Evolutionary conservation across 2,888 invertebrate species (phyloP), one percentile per base, ranked within the genome.

Genomic region (Patella ulyssiponensis): DNA sequence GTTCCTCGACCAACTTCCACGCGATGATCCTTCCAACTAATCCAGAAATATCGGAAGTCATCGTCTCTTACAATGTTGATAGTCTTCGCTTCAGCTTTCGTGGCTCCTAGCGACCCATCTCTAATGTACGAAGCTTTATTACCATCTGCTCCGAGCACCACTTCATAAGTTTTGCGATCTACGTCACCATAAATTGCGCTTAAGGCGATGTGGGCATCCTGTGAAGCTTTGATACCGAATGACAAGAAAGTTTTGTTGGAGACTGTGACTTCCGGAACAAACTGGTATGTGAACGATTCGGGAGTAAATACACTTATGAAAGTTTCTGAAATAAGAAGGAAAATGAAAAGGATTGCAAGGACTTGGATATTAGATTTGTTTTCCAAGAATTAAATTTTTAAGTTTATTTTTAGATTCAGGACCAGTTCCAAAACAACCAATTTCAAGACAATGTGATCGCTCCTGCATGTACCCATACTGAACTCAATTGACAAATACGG

Each of bases 281-380:
- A 87, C 76, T 88, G 88, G 81, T 90, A 90, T 75, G 86, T 86
- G 82, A 90, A 90, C 23, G 86, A 79, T 73, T 88, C 88, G 1
- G 90, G 90, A 11, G 91, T 90, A 75, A 89, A 88, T 5, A 91
- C 88, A 9, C 90, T 89, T 27, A 89, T 89, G 80, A 90, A 91
- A 78, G 90, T 90, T 77, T 89, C 91, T 91, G 84, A 14, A 81
- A 79, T 52, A 69, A 27, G 54, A 70, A 15, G 71, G 14, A 58
- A n/a, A 44, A 44, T 9, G 44, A 44, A 44, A 44, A 9, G 9
- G 44, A 9, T 44, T 44, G 44, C 44, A 44, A 9, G 44, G 44
- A 44, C 7, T 44, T 7, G 1, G 9, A 44, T 44, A 44, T 44
- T 44, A 44, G 44, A 9, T 44, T 44, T 44, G 44, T 7, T 44